These are phyloP conservation scores for Muscicapa adusta DNA, from an alignment of 2,113 vertebrate species.

Conservation along the genomic window DNA sequence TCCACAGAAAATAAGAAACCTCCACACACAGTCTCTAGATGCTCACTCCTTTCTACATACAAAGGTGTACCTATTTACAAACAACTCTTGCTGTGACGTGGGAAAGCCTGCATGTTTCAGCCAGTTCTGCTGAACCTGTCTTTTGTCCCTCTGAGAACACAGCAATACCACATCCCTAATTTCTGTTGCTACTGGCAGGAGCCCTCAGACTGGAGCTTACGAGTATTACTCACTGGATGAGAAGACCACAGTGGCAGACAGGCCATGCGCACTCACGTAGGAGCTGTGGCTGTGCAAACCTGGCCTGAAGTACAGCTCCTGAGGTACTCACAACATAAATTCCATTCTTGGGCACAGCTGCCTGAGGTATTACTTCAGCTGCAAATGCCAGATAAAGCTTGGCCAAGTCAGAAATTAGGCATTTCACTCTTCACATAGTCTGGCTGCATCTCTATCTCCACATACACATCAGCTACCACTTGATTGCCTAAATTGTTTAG, in stretches of 20 bases:
- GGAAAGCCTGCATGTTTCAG: background rate
- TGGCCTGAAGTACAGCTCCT: background rate
- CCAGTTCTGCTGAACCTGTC: background rate
- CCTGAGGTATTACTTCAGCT: background rate
- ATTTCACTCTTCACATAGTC: background rate
- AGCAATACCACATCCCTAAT: background rate
- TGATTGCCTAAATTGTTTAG: slow-evolving; percentile 9
- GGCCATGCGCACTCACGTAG: background rate
- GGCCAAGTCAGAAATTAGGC: background rate
- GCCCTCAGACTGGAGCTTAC: background rate
- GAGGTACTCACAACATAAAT: background rate
- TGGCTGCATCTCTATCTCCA: background rate
- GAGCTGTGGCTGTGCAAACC: background rate
- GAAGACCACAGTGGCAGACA: accelerated
- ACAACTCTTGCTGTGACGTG: background rate
- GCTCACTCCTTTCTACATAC: background rate
- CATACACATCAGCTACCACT: slow-evolving; percentile 17
- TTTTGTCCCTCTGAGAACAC: background rate
- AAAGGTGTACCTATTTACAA: background rate
- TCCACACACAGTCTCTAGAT: background rate
- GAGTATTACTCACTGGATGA: background rate
- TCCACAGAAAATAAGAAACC: background rate
- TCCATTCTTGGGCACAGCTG: background rate
- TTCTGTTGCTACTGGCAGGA: background rate
- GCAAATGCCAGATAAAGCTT: background rate